A percentile compares a stretch with the other conserved stretches of the same genome.
phyloP scores from a whole-genome alignment of 2,797 vertebrate genomes.

The Pelodytes ibericus region DNA sequence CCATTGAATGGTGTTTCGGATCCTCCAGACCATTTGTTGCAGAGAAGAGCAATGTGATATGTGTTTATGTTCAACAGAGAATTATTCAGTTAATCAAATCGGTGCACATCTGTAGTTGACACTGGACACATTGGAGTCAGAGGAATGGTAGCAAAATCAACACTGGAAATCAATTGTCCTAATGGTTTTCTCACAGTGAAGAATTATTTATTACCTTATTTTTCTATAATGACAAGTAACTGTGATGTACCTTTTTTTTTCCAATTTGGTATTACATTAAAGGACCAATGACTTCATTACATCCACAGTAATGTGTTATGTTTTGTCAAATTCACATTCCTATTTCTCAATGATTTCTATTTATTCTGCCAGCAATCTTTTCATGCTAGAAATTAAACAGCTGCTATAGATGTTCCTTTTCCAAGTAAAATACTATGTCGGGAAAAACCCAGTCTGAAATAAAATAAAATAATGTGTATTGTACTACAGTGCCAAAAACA shows the following conservation, averaged over 20 bases:
- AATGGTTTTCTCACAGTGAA: constrained; percentile 9
- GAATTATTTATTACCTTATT: constrained; percentile 20
- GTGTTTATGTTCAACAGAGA: not conserved
- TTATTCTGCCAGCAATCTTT: constrained; percentile 2
- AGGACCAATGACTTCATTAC: constrained; percentile 31
- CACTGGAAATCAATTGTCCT: constrained; percentile 4
- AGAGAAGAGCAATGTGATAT: not conserved
- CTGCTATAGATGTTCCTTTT: constrained; percentile 22
- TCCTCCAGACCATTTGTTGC: no score
- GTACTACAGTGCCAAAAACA: no score
- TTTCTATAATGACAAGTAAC: constrained; percentile 22
- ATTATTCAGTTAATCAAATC: not conserved
- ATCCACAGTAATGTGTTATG: constrained; percentile 21
- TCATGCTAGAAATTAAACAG: constrained; percentile 17
- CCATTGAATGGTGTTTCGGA: no score
- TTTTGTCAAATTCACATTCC: constrained; percentile 24
- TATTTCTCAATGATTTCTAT: constrained; percentile 9
- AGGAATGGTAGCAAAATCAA: not conserved
- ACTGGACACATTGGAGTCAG: not conserved
- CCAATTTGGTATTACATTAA: constrained; percentile 26
- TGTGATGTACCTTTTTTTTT: constrained; percentile 22
- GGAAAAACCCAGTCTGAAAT: no score
- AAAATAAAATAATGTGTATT: no score
- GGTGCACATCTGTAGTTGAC: not conserved
- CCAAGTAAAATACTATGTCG: constrained; percentile 10